These are phyloP conservation scores for Polyergus mexicanus DNA, from an alignment of 1,140 invertebrate genomes.

Conservation along the genomic window DNA sequence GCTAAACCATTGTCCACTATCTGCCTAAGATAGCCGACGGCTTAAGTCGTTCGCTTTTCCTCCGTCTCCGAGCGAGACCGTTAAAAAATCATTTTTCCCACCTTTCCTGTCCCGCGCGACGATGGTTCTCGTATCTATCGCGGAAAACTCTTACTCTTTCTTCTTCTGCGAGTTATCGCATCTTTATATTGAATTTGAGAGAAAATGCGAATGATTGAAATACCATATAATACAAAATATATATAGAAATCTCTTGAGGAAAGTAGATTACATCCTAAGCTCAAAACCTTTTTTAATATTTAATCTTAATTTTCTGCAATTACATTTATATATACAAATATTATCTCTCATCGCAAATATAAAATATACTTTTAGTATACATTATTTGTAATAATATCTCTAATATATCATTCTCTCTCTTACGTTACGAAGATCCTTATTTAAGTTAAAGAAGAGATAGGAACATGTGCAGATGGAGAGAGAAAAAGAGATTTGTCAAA, in stretches of 20 bases:
- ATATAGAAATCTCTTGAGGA: not conserved
- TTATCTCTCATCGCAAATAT: not conserved
- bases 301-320: not conserved
- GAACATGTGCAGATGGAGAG: not conserved
- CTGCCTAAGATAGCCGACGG: conserved; percentile 84
- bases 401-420: not conserved
- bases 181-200: not conserved
- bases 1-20: conserved; percentile 86
- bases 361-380: not conserved
- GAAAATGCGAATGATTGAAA: conserved; percentile 1
- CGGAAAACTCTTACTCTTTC: not conserved
- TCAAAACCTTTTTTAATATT: not conserved
- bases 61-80: conserved; percentile 63
- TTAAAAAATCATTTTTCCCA: conserved; percentile 82
- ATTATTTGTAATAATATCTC: conserved; percentile 3
- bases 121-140: conserved; percentile 47
- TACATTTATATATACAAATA: not conserved
- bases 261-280: not conserved
- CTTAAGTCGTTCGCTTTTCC: conserved; percentile 64
- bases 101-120: conserved; percentile 47
- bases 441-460: not conserved
- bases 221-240: not conserved
- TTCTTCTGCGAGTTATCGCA: not conserved
- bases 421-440: not conserved
- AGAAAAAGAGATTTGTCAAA: not conserved